Base-by-base conservation (phyloP, 2,113 vertebrate genomes). In the Rissa tridactyla region DNA sequence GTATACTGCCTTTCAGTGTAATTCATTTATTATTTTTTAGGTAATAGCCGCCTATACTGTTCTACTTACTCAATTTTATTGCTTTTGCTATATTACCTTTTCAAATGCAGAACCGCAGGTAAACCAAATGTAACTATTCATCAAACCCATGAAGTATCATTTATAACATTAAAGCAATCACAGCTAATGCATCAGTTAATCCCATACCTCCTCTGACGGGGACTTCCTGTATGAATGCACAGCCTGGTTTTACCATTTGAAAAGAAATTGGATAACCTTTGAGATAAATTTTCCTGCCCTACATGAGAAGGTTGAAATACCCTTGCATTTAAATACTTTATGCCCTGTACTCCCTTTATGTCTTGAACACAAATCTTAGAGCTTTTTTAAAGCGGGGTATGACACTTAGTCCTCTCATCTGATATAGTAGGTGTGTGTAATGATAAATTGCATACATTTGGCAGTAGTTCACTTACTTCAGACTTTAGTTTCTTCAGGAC, bases 21-120 rank as follows among this genome's bases (percentile, higher is more conserved):
- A 69, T 40, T 66, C 88, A 77, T 93, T 44, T 49, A 25, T 76
- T 58, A 65, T 30, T 93, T 78, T 62, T 61, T 65, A 72, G 82
- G 86, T 42, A 90, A 81, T 17, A 80, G 76, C 81, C 82, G 61
- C 81, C 85, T 26, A 6, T 58, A 20, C 49, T 60, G 11, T 66
- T 76, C 49, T 72, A 40, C 90, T 95, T 32, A 25, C 70, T 93
- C 91, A 88, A 13, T 91, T 64, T 95, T 91, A 94, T 82, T 82
- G 88, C 78, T 82, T 75, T 61, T 61, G 47, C 95, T 84, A 2
- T 62, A 54, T 68, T 88, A 32, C 84, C 82, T 81, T 52, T 81
- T 13, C 54, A 62, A 79, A 66, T 62, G 81, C 81, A 64, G 71
- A 81, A 6, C 46, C 62, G 15, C 72, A 83, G 81, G 89, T 89